phyloP scores from a whole-genome alignment of 2,888 invertebrate genomes.

The Neoascia interrupta region DNA sequence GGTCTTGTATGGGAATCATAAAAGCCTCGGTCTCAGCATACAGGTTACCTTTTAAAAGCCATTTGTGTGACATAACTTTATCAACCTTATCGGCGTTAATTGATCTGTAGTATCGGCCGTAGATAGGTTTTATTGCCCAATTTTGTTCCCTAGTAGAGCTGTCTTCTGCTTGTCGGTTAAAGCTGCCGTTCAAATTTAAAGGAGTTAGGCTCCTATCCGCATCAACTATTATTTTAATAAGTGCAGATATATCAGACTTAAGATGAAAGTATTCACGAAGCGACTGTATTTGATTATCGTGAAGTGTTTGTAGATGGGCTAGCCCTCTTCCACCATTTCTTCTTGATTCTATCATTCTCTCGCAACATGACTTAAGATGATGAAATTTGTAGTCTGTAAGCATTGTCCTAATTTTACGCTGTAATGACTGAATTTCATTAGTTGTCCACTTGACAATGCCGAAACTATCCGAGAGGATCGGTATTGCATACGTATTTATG shows the following conservation, averaged over 20 bases:
- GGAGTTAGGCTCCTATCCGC: background rate
- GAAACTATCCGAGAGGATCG: background rate
- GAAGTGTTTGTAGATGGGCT: no score
- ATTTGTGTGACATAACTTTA: no score
- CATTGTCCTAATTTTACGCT: background rate
- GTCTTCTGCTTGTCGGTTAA: background rate
- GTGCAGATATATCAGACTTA: background rate
- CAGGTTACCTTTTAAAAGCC: background rate
- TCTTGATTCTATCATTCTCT: background rate
- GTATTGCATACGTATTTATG: background rate
- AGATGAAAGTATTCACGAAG: background rate
- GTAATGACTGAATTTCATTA: background rate
- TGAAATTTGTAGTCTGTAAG: background rate
- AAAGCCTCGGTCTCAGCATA: constrained; percentile 20
- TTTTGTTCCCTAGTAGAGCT: background rate
- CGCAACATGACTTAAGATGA: background rate
- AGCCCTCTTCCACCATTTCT: background rate
- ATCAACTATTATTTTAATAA: background rate
- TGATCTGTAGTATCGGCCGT: background rate
- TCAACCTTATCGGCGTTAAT: background rate
- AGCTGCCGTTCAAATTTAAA: background rate
- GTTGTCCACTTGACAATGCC: background rate
- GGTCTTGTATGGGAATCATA: constrained; percentile 28
- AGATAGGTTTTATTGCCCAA: background rate
- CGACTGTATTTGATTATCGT: no score